Base-by-base conservation (phyloP, 2,888 invertebrate species). In the Fragum whitleyi region DNA sequence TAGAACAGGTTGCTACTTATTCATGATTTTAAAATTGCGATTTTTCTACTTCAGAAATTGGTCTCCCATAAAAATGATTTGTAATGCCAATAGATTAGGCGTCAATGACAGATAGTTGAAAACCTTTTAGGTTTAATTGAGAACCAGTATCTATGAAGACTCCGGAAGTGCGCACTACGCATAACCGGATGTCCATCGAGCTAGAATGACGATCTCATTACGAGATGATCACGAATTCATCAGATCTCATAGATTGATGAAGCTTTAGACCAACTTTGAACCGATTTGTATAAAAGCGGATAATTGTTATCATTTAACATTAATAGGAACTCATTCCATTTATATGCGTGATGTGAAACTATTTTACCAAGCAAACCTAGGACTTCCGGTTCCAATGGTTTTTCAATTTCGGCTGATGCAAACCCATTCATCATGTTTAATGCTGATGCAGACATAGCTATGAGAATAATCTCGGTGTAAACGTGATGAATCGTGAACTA, bases 121-220 rank as follows among this genome's bases (percentile, higher is more conserved):
- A 80, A 80, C 76, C 80, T 80, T 80, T 80, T 80, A 80, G 62
- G 71, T 76, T 55, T 76, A 80, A 80, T 80, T 80, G 70, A 39
- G 47, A 72, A 72, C 55, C 71, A 70, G 70, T 72, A 65, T 26
- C 55, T 39, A 65, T 59, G 70, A 71, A 68, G 67, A 77, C 62
- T 42, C 72, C 72, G 72, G 72, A 72, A 72, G 72, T 72, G 39
- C 42, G 21, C 61, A 72, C 72, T 72, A 72, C 72, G 72, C 77
- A 81, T 77, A 72, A 81, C 70, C 75, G 83, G 83, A 84, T 78
- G 23, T 78, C 59, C 78, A 71, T 75, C 51, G 61, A 67, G 68
- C 70, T 73, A 78, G 68, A 76, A 76, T 80, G 83, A 79, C 83
- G 80, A 80, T 80, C 80, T 80, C 75, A 76, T 84, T 84, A 74